phyloP scores from a whole-genome alignment of 2,113 vertebrate species.

The Notothenia rossii region DNA sequence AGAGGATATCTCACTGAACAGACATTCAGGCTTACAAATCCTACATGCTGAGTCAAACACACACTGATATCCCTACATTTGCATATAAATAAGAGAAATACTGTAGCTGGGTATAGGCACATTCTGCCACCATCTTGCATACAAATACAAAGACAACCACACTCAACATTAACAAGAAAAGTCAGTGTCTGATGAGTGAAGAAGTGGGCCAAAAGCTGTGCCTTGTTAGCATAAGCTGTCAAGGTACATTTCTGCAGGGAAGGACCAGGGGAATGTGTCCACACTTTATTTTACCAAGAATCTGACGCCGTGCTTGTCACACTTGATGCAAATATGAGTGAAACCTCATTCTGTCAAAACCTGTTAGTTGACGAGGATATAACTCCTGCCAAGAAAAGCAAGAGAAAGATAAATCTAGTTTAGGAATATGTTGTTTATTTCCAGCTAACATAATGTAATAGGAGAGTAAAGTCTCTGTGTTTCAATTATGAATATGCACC shows the following conservation, averaged over 20 bases:
- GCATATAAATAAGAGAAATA: slow-evolving; percentile 69
- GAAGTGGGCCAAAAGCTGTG: slow-evolving; percentile 53
- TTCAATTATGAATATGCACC: slow-evolving; percentile 58
- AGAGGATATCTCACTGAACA: slow-evolving; percentile 46
- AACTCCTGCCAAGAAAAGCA: slow-evolving; percentile 33
- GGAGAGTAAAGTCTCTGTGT: slow-evolving; percentile 30
- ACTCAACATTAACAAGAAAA: slow-evolving; percentile 28
- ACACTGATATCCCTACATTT: slow-evolving; percentile 44
- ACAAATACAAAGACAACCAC: not conserved
- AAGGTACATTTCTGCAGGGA: slow-evolving; percentile 48
- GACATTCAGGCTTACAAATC: slow-evolving; percentile 8
- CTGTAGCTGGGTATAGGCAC: slow-evolving; percentile 9
- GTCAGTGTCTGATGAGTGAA: slow-evolving; percentile 26
- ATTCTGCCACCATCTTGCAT: slow-evolving; percentile 34
- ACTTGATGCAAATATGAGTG: slow-evolving; percentile 69
- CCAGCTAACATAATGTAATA: slow-evolving; percentile 45
- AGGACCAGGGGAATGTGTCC: slow-evolving; percentile 40
- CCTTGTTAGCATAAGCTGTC: slow-evolving; percentile 64
- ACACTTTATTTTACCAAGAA: slow-evolving; percentile 51
- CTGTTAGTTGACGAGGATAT: slow-evolving; percentile 58
- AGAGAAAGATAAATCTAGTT: not conserved
- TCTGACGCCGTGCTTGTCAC: slow-evolving; percentile 64
- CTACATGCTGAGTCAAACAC: slow-evolving; percentile 49
- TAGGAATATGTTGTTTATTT: slow-evolving; percentile 59
- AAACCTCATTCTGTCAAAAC: slow-evolving; percentile 79